Evolutionary conservation across 2,113 vertebrate genomes (phyloP).

Genomic region (Pteropus alecto): DNA sequence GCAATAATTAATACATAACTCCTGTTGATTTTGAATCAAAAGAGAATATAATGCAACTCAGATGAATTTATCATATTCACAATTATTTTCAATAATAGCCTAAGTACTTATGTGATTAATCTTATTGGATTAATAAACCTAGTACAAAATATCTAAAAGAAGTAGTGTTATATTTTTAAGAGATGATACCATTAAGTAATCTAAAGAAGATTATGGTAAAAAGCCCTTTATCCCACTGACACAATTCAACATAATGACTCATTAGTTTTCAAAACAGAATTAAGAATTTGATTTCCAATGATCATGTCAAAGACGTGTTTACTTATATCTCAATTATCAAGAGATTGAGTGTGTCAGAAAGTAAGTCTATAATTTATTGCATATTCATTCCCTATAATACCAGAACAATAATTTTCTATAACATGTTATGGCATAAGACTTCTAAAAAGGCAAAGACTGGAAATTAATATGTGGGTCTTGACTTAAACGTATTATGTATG

Average conservation of each 20-base stretch:
- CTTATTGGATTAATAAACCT: neutral
- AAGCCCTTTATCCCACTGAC: neutral
- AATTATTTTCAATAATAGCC: constrained; percentile 25
- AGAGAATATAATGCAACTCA: neutral
- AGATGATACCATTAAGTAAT: neutral
- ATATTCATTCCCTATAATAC: neutral
- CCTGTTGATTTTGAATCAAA: neutral
- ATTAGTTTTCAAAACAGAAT: neutral
- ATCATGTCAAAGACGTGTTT: neutral
- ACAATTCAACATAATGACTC: neutral
- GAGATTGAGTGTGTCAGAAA: neutral
- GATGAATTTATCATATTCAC: neutral
- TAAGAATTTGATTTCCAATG: neutral
- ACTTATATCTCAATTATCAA: neutral
- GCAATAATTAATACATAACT: neutral
- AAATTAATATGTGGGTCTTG: neutral
- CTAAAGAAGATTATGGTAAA: constrained; percentile 28
- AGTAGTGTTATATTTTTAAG: neutral
- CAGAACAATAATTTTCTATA: neutral
- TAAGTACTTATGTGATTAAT: neutral
- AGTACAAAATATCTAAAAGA: neutral
- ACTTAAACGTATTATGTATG: neutral
- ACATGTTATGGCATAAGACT: neutral
- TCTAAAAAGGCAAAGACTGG: neutral
- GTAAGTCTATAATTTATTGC: neutral